Conservation (phyloP, 1,140 invertebrate species). For the Cydia pomonella region DNA sequence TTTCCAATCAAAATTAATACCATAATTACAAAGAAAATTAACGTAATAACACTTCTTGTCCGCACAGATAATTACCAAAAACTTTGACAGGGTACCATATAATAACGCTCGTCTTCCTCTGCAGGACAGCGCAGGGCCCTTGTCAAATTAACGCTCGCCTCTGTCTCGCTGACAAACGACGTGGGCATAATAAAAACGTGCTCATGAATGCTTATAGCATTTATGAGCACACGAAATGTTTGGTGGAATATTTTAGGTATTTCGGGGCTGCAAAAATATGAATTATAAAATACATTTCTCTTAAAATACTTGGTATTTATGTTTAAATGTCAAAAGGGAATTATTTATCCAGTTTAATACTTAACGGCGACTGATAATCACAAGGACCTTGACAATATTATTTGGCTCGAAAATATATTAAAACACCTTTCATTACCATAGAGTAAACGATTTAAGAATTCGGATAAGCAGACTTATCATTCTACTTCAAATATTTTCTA, state of each 20-base stretch:
- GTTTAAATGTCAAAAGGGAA: no score
- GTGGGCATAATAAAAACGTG: conserved; percentile 64
- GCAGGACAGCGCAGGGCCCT: conserved; percentile 62
- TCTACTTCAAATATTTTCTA: no score
- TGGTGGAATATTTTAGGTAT: conserved; percentile 28
- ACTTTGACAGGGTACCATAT: conserved; percentile 46
- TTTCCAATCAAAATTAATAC: no score
- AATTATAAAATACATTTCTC: background rate
- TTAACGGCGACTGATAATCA: no score
- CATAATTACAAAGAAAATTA: no score
- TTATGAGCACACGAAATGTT: conserved; percentile 39
- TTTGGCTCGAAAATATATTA: no score
- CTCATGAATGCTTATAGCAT: conserved; percentile 48
- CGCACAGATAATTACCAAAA: conserved; percentile 43
- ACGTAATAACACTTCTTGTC: background rate
- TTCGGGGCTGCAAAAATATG: background rate
- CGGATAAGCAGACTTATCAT: no score
- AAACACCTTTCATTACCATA: no score
- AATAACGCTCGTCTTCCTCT: conserved; percentile 49
- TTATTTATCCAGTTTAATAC: no score
- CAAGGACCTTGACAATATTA: no score
- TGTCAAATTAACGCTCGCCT: conserved; percentile 72
- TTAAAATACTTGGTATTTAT: no score
- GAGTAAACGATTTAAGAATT: no score
- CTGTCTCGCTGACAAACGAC: conserved; percentile 68